Percentiles rank a stretch among this genome's conserved stretches.
Conservation (phyloP, 1,140 invertebrate genomes). For the Dendroctonus valens region DNA sequence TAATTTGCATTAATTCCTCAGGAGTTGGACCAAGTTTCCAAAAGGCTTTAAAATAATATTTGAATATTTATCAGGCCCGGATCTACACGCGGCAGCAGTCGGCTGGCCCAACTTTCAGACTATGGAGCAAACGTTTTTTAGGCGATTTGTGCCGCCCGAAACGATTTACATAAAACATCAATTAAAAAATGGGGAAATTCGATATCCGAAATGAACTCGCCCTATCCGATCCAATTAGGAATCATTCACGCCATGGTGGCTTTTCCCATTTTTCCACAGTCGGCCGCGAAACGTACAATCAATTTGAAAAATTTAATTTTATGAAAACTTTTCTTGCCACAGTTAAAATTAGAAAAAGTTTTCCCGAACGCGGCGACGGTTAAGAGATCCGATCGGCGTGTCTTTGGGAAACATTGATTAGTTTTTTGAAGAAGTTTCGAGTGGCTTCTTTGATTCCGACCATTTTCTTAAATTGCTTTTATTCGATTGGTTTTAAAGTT, state of each 20-base stretch:
- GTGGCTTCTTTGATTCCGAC: constrained; percentile 17
- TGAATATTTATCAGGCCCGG: too few relatives aligned
- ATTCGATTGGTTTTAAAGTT: constrained; percentile 19
- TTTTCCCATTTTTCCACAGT: constrained; percentile 8
- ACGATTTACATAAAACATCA: constrained; percentile 10
- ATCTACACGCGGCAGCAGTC: too few relatives aligned
- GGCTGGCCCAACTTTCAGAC: too few relatives aligned
- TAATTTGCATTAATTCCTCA: too few relatives aligned
- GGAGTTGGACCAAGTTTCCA: too few relatives aligned
- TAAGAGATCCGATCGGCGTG: constrained; percentile 7
- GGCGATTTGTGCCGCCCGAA: not conserved
- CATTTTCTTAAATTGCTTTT: constrained; percentile 18
- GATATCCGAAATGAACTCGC: constrained; percentile 1
- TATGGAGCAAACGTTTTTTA: too few relatives aligned
- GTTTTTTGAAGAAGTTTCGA: constrained; percentile 18
- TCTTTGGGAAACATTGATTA: constrained; percentile 12
- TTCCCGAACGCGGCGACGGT: not conserved
- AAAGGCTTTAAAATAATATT: too few relatives aligned
- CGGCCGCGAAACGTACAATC: constrained; percentile 7
- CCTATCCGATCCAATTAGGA: constrained; percentile 7
- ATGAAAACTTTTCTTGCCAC: constrained; percentile 16
- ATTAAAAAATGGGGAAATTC: constrained; percentile 8
- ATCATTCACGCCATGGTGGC: constrained; percentile 2
- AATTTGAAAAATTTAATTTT: constrained; percentile 16
- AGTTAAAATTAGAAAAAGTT: constrained; percentile 22